These are phyloP conservation scores for Triops cancriformis DNA, from an alignment of 1,140 invertebrate species.

Conservation along the genomic window DNA sequence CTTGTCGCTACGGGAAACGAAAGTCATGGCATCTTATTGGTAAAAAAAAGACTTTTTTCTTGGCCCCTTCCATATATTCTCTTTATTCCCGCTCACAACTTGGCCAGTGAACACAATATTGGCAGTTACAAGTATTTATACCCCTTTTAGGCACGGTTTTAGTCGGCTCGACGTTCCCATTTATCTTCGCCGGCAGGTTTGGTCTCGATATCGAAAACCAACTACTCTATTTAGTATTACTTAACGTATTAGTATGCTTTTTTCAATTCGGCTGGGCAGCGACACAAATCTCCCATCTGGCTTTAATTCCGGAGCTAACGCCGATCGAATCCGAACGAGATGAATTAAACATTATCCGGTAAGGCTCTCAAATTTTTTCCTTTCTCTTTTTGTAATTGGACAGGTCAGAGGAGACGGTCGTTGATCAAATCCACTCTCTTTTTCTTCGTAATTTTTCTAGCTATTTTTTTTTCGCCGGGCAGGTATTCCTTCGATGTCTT, in stretches of 20 bases:
- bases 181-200: slow-evolving; percentile 66
- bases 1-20: slow-evolving; percentile 53
- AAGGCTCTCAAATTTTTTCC: slow-evolving; percentile 22
- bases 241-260: slow-evolving; percentile 48
- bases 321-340: slow-evolving; percentile 40
- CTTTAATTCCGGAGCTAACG: slow-evolving; percentile 48
- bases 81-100: background rate
- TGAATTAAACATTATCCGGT: slow-evolving; percentile 45
- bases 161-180: slow-evolving; percentile 61
- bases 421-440: background rate
- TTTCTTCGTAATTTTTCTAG: background rate
- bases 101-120: background rate
- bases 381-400: background rate
- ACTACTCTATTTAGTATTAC: slow-evolving; percentile 34
- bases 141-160: slow-evolving; percentile 46
- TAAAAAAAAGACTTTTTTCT: slow-evolving; percentile 39
- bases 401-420: background rate
- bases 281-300: slow-evolving; percentile 51
- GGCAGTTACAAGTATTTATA: slow-evolving; percentile 14
- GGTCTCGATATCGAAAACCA: slow-evolving; percentile 35
- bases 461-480: slow-evolving; percentile 27
- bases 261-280: slow-evolving; percentile 55
- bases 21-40: slow-evolving; percentile 82
- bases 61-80: too few relatives aligned
- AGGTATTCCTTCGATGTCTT: slow-evolving; percentile 65